Percentiles rank a stretch among this genome's conserved stretches.
Evolutionary conservation across 2,113 vertebrate species (phyloP).

Genomic region (Ciconia boyciana): DNA sequence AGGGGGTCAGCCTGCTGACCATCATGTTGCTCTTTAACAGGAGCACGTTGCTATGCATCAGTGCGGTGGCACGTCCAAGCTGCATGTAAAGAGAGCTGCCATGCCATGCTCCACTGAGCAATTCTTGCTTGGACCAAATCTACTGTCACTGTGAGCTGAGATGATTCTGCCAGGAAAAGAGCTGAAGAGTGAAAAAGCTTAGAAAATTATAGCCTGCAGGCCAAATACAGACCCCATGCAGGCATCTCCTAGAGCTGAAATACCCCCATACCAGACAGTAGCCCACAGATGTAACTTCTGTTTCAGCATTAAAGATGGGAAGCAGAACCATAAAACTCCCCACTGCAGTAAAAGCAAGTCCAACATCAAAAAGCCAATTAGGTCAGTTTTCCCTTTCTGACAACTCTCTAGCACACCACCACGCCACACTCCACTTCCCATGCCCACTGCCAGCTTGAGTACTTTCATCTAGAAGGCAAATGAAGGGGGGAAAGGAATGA

Average conservation of each 20-base stretch:
- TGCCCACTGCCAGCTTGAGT: not conserved
- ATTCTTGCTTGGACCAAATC: not conserved
- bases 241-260: not conserved
- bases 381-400: not conserved
- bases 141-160: not conserved
- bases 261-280: not conserved
- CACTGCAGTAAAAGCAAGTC: not conserved
- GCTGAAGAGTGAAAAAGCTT: not conserved
- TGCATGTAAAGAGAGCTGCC: not conserved
- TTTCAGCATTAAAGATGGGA: not conserved
- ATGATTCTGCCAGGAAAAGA: not conserved
- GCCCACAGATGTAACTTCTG: not conserved
- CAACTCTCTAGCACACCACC: not conserved
- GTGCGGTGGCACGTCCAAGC: not conserved
- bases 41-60: not conserved
- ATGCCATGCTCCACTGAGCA: not conserved
- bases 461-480: not conserved
- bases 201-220: not conserved
- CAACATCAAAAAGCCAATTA: not conserved
- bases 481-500: not conserved
- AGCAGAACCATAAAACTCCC: not conserved
- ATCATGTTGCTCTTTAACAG: not conserved
- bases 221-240: not conserved
- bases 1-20: not conserved
- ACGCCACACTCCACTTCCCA: not conserved